These are phyloP conservation scores for Nematolebias whitei DNA, from an alignment of 2,113 vertebrate genomes.

Conservation along the genomic window DNA sequence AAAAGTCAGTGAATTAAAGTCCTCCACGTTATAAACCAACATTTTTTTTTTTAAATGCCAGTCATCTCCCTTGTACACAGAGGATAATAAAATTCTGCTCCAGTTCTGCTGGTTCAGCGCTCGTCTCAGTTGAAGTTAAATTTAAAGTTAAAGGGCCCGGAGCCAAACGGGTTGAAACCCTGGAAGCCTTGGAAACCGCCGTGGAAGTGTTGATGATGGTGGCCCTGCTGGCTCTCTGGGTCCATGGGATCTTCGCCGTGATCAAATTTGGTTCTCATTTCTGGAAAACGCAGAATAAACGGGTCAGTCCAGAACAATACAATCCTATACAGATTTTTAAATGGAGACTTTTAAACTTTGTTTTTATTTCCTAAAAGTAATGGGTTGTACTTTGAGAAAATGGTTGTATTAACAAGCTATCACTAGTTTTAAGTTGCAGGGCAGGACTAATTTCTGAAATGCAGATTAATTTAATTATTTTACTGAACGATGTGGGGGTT, in stretches of 20 bases:
- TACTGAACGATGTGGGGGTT: no score
- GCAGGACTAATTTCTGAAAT: no score
- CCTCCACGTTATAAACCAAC: slow-evolving; percentile 10
- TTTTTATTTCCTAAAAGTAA: no score
- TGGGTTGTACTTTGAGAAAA: no score
- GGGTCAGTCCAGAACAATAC: no score
- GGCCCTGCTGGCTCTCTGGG: slow-evolving; percentile 92
- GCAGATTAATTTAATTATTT: no score
- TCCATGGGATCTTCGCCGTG: slow-evolving; percentile 95
- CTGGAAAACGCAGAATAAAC: slow-evolving; percentile 69
- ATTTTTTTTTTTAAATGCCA: neutral
- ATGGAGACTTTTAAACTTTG: no score
- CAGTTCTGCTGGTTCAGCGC: slow-evolving; percentile 16
- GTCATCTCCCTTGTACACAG: slow-evolving; percentile 40
- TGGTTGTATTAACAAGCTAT: no score
- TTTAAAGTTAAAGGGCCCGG: slow-evolving; percentile 96
- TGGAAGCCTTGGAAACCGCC: slow-evolving; percentile 90
- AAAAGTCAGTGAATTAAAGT: slow-evolving; percentile 47
- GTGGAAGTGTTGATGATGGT: slow-evolving; percentile 85
- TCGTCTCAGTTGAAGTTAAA: slow-evolving; percentile 91
- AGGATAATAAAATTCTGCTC: slow-evolving; percentile 16
- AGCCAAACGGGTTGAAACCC: slow-evolving; percentile 96
- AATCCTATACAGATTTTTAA: no score
- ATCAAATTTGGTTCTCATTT: slow-evolving; percentile 96
- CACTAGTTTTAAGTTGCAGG: no score